Evolutionary conservation across 2,797 vertebrate species (phyloP).

Genomic region (Gila robusta): DNA sequence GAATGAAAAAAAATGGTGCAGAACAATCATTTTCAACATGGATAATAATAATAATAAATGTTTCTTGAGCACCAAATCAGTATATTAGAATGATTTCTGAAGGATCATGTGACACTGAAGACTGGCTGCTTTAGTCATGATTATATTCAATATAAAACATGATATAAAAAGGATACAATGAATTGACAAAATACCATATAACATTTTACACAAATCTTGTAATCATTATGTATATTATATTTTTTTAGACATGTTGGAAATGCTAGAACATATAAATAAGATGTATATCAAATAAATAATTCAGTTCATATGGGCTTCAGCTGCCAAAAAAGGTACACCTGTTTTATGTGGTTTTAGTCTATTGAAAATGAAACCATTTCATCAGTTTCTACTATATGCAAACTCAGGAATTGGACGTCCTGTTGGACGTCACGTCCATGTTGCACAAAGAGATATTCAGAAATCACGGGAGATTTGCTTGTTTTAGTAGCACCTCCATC

Average conservation of each 20-base stretch:
- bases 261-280: neutral
- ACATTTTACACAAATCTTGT: neutral
- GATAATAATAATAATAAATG: neutral
- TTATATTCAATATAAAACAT: neutral
- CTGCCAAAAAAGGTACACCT: neutral
- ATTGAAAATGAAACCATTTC: neutral
- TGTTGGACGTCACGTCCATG: neutral
- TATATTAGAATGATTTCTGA: neutral
- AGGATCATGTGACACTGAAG: neutral
- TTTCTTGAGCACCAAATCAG: neutral
- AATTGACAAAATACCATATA: neutral
- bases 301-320: neutral
- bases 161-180: neutral
- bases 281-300: neutral
- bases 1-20: neutral
- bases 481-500: conserved; percentile 30
- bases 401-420: neutral
- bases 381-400: conserved; percentile 3
- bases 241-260: neutral
- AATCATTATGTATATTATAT: neutral
- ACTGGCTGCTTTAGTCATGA: neutral
- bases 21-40: neutral
- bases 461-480: neutral
- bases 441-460: conserved; percentile 26
- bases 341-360: neutral